These are phyloP conservation scores for Acrocera orbiculus DNA, from an alignment of 2,888 invertebrate genomes.

Conservation along the genomic window DNA sequence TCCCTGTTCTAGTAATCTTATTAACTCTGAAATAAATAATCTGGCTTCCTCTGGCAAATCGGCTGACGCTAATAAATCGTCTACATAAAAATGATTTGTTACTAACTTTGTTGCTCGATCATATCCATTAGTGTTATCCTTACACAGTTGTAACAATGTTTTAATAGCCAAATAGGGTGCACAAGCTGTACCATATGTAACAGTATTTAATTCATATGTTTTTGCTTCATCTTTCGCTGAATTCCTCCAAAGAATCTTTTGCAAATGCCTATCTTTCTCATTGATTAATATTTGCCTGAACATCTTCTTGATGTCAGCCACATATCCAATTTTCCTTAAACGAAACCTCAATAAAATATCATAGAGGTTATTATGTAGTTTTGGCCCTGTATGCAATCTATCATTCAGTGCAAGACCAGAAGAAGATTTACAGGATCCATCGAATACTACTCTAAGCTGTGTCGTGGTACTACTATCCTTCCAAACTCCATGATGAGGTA, in stretches of 20 bases:
- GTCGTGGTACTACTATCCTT: conserved; percentile 6
- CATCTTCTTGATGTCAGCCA: conserved; percentile 9
- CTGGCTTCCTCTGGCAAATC: neutral
- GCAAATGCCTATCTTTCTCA: conserved; percentile 4
- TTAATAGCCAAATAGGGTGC: conserved; percentile 7
- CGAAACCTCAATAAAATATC: conserved; percentile 5
- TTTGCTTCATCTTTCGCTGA: neutral
- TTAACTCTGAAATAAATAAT: neutral
- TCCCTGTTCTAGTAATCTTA: neutral
- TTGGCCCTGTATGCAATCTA: conserved; percentile 2
- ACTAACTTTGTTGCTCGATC: conserved; percentile 6
- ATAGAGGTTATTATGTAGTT: conserved; percentile 5
- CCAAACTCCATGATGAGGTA: conserved; percentile 6
- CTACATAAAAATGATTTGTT: conserved; percentile 9
- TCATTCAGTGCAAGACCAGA: conserved; percentile 3
- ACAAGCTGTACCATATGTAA: conserved; percentile 6
- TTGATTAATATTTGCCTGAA: conserved; percentile 6
- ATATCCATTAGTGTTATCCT: conserved; percentile 1
- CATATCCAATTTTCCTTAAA: conserved; percentile 1
- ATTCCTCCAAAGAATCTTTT: conserved; percentile 7
- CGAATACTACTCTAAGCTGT: conserved; percentile 4
- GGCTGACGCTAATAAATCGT: conserved; percentile 6
- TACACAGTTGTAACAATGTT: conserved; percentile 3
- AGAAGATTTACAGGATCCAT: neutral
- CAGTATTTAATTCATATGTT: conserved; percentile 4